These are phyloP conservation scores for Pipistrellus kuhlii DNA, from an alignment of 2,797 vertebrate species.

Conservation along the genomic window DNA sequence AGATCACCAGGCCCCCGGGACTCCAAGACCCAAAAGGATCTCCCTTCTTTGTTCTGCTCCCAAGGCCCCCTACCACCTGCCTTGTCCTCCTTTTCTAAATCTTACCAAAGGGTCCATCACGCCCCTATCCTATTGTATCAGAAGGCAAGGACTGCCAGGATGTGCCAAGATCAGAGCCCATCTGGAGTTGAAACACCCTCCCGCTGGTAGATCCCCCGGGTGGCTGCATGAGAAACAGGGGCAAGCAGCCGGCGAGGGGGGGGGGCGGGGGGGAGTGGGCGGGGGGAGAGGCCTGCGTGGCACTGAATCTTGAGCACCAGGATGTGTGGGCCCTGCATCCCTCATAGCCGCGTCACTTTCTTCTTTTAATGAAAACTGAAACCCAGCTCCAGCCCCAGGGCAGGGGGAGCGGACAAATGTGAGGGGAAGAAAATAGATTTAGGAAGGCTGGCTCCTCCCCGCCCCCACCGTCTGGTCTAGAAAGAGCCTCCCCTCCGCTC, in stretches of 20 bases:
- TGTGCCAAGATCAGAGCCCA: slow-evolving; percentile 32
- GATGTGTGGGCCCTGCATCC: background rate
- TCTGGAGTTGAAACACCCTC: slow-evolving; percentile 10
- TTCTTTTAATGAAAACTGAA: slow-evolving; percentile 79
- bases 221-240: background rate
- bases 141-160: slow-evolving; percentile 13
- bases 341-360: slow-evolving; percentile 51
- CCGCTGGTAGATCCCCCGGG: slow-evolving; percentile 23
- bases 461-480: background rate
- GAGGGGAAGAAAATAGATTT: slow-evolving; percentile 66
- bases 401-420: slow-evolving; percentile 56
- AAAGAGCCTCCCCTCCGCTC: background rate
- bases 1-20: background rate
- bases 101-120: slow-evolving; percentile 55
- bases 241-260: background rate
- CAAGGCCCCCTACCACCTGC: background rate
- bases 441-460: slow-evolving; percentile 28
- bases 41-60: background rate
- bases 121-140: slow-evolving; percentile 30
- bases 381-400: slow-evolving; percentile 67
- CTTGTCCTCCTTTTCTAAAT: slow-evolving; percentile 29
- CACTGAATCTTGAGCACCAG: slow-evolving; percentile 34
- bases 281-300: background rate
- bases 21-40: background rate
- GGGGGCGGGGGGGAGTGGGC: too few relatives aligned